Evolutionary conservation across 2,797 vertebrate genomes (phyloP), one percentile per base, ranked within the genome.

Genomic region (Acipenser oxyrinchus): DNA sequence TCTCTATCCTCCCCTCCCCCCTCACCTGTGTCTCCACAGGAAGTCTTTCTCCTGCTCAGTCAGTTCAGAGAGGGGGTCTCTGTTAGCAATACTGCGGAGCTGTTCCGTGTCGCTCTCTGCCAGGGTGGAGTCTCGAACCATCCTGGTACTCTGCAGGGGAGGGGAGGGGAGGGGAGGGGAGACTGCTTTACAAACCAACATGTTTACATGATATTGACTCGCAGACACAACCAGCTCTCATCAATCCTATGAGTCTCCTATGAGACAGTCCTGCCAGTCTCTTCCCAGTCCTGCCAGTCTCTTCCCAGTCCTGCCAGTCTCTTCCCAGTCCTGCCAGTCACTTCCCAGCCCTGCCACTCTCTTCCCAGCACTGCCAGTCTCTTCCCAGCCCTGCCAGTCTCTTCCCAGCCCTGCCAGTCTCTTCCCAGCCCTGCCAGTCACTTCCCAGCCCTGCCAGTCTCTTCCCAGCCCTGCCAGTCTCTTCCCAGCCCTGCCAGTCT

Each of bases 1-100:
- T 15, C 18, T 23, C 15, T 8, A n/a, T 13, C 58, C 58, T 15
- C n/a, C 37, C 18, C 13, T 48, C 6, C n/a, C 48, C 60, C n/a
- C 66, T 0, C 62, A 74, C 86, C 86, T 81, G 78, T 88, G 85
- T 66, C 86, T 82, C 86, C 86, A 87, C 1, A 88, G 80, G 69
- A 88, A 85, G 75, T 88, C 86, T 63, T 88, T 88, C 74, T 88
- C 86, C 69, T 88, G 86, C 71, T 88, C 86, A 0, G 86, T 86
- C 49, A 88, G 73, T 63, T 88, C 86, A 0, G 85, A 88, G 0
- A 87, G 81, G n/a, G 86, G 83, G 71, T 88, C 86, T 62, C 62
- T 82, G 60, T 79, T 81, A 63, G 81, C 83, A 7, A 88, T 76
- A 0, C 62, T 75, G 0, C 72, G 74, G 6, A 86, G 81, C 76